Percentiles rank a stretch among this genome's conserved stretches.
phyloP scores from a whole-genome alignment of 2,113 vertebrate species.

The Dryoscopus gambensis region DNA sequence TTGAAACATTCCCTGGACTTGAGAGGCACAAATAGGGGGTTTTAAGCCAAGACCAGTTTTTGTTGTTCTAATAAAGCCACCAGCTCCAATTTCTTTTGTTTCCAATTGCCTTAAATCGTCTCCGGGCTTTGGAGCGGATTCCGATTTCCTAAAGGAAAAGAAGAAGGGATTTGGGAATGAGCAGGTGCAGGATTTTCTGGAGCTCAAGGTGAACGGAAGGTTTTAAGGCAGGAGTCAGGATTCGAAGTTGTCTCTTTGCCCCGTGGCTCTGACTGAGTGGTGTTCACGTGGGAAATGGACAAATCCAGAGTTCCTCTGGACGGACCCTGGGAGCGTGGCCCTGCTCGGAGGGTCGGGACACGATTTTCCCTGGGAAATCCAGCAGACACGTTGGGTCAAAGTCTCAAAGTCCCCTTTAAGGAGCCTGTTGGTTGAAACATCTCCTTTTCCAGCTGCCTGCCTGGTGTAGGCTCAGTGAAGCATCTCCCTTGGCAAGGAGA shows the following conservation, averaged over 20 bases:
- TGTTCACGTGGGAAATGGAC: not conserved
- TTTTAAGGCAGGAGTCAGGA: constrained; percentile 61
- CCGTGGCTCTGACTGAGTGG: constrained; percentile 23
- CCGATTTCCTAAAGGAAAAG: not conserved
- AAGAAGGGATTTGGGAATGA: not conserved
- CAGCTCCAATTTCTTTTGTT: not conserved
- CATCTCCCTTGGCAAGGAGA: not conserved
- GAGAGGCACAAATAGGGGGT: constrained; percentile 60
- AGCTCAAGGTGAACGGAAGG: not conserved
- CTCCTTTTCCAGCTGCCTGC: not conserved
- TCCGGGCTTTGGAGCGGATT: constrained; percentile 26
- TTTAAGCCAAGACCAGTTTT: constrained; percentile 49
- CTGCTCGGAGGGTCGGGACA: not conserved
- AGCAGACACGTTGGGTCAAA: not conserved
- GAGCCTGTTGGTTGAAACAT: not conserved
- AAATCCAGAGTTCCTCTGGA: not conserved
- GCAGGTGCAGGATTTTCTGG: constrained; percentile 15
- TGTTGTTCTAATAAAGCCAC: constrained; percentile 27
- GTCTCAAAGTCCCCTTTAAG: not conserved
- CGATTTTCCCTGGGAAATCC: not conserved
- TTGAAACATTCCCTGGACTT: constrained; percentile 64
- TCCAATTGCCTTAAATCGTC: not conserved
- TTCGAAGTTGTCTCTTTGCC: constrained; percentile 47
- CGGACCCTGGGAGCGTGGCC: not conserved
- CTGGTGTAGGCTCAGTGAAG: not conserved